Conservation (phyloP, 2,888 invertebrate genomes). For the Bellardia pandia region DNA sequence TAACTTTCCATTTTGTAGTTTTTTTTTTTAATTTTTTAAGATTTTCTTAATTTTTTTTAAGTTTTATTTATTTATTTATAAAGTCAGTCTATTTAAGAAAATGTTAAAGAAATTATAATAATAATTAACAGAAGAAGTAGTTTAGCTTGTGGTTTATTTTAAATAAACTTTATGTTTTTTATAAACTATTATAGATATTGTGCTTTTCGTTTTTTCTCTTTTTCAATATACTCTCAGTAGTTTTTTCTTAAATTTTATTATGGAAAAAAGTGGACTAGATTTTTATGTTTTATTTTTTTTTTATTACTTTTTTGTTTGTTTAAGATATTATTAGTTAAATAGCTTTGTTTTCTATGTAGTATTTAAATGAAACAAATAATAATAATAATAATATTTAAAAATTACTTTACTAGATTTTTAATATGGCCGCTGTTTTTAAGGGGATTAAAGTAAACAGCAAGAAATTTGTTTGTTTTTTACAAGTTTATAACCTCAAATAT, state of each 20-base stretch:
- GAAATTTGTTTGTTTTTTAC: constrained; percentile 57
- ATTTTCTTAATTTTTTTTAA: constrained; percentile 55
- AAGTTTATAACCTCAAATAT: constrained; percentile 52
- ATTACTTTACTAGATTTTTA: constrained; percentile 72
- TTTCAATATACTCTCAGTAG: constrained; percentile 58
- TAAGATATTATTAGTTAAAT: constrained; percentile 64
- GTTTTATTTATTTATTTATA: constrained; percentile 62
- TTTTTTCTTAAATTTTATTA: constrained; percentile 68
- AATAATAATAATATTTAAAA: constrained; percentile 71
- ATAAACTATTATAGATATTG: constrained; percentile 69
- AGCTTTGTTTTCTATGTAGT: constrained; percentile 68
- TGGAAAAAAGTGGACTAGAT: constrained; percentile 73
- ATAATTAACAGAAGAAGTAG: constrained; percentile 72
- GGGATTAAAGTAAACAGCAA: constrained; percentile 48
- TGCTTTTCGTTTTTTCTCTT: constrained; percentile 64
- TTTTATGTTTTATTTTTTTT: constrained; percentile 59
- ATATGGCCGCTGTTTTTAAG: constrained; percentile 67
- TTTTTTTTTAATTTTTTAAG: constrained; percentile 39
- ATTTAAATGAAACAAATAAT: constrained; percentile 59
- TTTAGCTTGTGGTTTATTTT: constrained; percentile 69
- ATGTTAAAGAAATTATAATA: constrained; percentile 71
- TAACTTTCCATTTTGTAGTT: constrained; percentile 68
- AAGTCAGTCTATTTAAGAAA: constrained; percentile 81
- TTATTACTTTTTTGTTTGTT: constrained; percentile 27
- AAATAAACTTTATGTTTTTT: constrained; percentile 63